Percentiles rank a stretch among this genome's conserved stretches.
Conservation (phyloP, 1,140 invertebrate species). For the Anastrepha ludens region DNA sequence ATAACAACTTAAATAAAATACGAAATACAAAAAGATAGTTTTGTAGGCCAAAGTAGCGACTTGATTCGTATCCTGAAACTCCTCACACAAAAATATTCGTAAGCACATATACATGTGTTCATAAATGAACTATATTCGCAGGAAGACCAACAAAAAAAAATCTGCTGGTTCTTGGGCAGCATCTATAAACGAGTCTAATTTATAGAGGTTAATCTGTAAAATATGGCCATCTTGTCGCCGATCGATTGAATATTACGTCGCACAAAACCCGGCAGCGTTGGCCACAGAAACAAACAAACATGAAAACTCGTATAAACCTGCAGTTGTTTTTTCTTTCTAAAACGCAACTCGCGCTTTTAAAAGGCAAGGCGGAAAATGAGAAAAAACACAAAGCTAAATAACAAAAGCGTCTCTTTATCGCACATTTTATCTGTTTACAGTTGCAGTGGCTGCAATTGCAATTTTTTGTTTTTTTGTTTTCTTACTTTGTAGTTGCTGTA, state of each 20-base stretch:
- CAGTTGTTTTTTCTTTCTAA: no score
- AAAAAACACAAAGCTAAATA: neutral
- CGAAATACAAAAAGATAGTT: neutral
- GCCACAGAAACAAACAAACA: no score
- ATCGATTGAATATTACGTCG: neutral
- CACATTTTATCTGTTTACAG: slow-evolving; percentile 11
- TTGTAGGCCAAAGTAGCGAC: neutral
- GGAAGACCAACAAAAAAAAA: neutral
- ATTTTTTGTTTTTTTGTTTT: neutral
- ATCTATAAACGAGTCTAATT: neutral
- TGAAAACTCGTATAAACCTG: no score
- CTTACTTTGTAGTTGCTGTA: neutral
- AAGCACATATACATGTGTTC: no score
- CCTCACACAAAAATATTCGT: neutral
- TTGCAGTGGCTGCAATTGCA: neutral
- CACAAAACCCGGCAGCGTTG: neutral
- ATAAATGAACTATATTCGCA: neutral
- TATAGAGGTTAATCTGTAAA: neutral
- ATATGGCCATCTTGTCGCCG: neutral
- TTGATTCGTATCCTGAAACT: neutral
- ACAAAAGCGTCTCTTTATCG: neutral
- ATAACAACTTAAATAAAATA: neutral
- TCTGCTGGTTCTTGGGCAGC: no score
- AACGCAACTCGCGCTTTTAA: neutral
- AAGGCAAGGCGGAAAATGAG: neutral